Conservation (phyloP, 2,797 vertebrate species). For the Pseudomugil gertrudae region DNA sequence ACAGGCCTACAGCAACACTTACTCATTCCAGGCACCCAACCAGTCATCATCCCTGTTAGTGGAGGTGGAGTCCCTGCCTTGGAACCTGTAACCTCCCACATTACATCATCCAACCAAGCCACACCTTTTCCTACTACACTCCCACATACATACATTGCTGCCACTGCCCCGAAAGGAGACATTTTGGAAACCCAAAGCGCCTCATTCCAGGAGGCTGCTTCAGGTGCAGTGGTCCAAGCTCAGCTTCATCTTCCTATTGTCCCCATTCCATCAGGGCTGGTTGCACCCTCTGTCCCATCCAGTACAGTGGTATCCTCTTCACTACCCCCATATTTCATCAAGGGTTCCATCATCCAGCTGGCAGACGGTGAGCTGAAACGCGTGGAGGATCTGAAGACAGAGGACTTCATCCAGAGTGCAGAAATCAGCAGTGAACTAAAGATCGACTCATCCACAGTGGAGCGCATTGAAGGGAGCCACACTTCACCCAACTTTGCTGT, state of each 20-base stretch:
- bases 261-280: conserved; percentile 67
- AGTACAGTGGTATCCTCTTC: conserved; percentile 80
- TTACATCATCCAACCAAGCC: conserved; percentile 79
- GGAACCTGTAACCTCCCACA: conserved; percentile 85
- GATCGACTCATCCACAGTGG: conserved; percentile 98
- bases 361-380: conserved; percentile 97
- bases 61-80: conserved; percentile 82
- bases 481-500: conserved; percentile 88
- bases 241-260: conserved; percentile 93
- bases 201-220: conserved; percentile 65
- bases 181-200: conserved; percentile 80
- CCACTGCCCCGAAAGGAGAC: conserved; percentile 89
- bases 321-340: conserved; percentile 96
- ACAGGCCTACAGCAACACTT: conserved; percentile 91
- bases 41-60: conserved; percentile 92
- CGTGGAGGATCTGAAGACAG: conserved; percentile 97
- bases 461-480: conserved; percentile 93
- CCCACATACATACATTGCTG: conserved; percentile 90
- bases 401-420: conserved; percentile 99
- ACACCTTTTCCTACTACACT: conserved; percentile 86
- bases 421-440: conserved; percentile 98
- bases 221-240: conserved; percentile 89
- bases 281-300: conserved; percentile 79
- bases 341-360: conserved; percentile 98
- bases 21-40: conserved; percentile 93